Percentiles rank a stretch among this genome's conserved stretches.
These are phyloP conservation scores for Lepidurus packardi DNA, from an alignment of 1,140 invertebrate species.

Conservation along the genomic window DNA sequence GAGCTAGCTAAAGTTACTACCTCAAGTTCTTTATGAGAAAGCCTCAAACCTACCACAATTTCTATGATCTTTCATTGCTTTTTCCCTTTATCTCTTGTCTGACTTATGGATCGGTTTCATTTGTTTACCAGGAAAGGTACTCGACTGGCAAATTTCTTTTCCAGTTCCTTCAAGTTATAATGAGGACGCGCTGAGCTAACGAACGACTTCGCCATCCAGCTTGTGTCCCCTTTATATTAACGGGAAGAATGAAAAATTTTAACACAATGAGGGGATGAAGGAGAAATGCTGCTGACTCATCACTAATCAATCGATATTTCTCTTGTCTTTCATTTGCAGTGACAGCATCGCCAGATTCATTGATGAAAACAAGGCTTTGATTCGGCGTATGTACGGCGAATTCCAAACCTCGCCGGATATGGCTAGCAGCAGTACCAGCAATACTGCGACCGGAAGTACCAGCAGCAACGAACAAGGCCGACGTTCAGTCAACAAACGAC, in stretches of 20 bases:
- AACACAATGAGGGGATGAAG: neutral
- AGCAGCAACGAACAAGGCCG: neutral
- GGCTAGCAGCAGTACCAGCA: slow-evolving; percentile 33
- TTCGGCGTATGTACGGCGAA: slow-evolving; percentile 85
- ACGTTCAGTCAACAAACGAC: slow-evolving; percentile 1
- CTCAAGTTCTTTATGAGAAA: too few relatives aligned
- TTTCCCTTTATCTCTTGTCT: too few relatives aligned
- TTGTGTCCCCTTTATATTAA: neutral
- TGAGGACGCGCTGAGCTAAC: too few relatives aligned
- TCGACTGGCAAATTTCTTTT: too few relatives aligned
- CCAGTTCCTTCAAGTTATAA: too few relatives aligned
- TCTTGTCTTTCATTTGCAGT: slow-evolving; percentile 52
- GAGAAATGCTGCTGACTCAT: neutral
- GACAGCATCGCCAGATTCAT: slow-evolving; percentile 84
- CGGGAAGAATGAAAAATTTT: neutral
- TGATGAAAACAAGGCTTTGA: slow-evolving; percentile 86
- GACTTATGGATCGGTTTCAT: too few relatives aligned
- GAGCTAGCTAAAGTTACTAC: too few relatives aligned
- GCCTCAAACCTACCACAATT: too few relatives aligned
- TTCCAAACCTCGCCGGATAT: slow-evolving; percentile 56
- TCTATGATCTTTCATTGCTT: too few relatives aligned
- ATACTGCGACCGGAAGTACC: neutral
- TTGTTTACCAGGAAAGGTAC: too few relatives aligned
- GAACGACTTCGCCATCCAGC: neutral
- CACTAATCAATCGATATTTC: neutral